Conservation (phyloP, 2,797 vertebrate species). For the Siniperca obscura region DNA sequence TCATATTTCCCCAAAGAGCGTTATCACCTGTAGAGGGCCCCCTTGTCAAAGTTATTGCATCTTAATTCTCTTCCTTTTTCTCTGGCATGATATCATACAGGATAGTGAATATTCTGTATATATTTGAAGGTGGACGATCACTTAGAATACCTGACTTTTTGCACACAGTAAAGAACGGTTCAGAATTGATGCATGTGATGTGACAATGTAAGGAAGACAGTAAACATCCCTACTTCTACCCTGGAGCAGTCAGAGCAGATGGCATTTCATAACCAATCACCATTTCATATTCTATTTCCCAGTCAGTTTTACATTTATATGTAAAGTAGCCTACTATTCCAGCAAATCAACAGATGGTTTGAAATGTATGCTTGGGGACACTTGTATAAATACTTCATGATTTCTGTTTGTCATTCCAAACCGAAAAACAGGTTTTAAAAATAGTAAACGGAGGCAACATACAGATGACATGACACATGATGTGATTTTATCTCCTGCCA, state of each 20-base stretch:
- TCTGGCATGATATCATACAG: background rate
- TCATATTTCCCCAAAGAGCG: background rate
- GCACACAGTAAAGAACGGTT: background rate
- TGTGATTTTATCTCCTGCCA: constrained; percentile 34
- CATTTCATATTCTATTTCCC: constrained; percentile 68
- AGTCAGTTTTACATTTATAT: constrained; percentile 78
- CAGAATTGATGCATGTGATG: constrained; percentile 19
- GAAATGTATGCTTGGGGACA: constrained; percentile 63
- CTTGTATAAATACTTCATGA: constrained; percentile 50
- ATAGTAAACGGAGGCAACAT: constrained; percentile 27
- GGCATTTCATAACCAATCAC: constrained; percentile 75
- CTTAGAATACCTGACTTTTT: constrained; percentile 16
- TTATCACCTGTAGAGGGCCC: constrained; percentile 73
- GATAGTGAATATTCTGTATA: background rate
- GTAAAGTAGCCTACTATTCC: constrained; percentile 64
- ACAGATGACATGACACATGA: constrained; percentile 22
- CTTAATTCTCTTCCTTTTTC: background rate
- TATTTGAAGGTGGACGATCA: constrained; percentile 2
- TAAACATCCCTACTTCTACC: constrained; percentile 23
- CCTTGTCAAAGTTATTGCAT: constrained; percentile 60
- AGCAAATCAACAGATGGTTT: constrained; percentile 75
- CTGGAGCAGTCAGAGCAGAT: constrained; percentile 66
- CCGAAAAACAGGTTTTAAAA: constrained; percentile 48
- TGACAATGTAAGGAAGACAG: constrained; percentile 38
- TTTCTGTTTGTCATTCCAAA: constrained; percentile 53